A percentile compares a stretch with the other conserved stretches of the same genome.
Evolutionary conservation across 2,888 invertebrate species (phyloP).

Genomic region (Plusia festucae): DNA sequence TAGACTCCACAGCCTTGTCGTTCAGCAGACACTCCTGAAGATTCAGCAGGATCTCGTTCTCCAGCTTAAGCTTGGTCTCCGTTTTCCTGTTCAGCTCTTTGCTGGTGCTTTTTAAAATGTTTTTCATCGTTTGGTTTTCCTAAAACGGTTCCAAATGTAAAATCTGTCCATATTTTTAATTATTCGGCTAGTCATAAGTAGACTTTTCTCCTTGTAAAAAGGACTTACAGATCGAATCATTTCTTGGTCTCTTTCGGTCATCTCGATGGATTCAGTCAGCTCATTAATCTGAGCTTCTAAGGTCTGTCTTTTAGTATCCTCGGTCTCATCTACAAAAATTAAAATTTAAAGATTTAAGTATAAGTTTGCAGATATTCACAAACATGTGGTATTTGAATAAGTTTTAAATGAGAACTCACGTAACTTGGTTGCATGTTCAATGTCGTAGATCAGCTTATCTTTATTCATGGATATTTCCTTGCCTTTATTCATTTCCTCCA

Average conservation of each 20-base stretch:
- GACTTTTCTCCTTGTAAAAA: neutral
- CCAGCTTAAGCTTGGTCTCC: conserved; percentile 89
- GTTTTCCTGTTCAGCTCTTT: conserved; percentile 85
- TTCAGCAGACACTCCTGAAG: conserved; percentile 92
- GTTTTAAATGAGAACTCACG: conserved; percentile 69
- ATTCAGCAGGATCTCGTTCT: conserved; percentile 90
- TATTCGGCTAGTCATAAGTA: neutral
- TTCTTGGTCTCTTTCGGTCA: conserved; percentile 90
- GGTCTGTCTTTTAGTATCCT: conserved; percentile 84
- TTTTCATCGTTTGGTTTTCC: conserved; percentile 85
- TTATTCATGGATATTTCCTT: conserved; percentile 90
- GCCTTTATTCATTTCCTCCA: conserved; percentile 91
- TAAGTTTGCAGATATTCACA: too few species aligned
- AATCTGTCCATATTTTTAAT: neutral
- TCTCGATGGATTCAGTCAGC: conserved; percentile 88
- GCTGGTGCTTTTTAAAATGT: conserved; percentile 74
- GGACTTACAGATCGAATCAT: conserved; percentile 79
- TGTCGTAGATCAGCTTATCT: conserved; percentile 89
- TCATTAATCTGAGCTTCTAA: conserved; percentile 89
- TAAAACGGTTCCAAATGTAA: conserved; percentile 63
- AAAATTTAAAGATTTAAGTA: neutral
- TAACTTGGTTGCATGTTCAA: conserved; percentile 79
- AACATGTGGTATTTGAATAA: too few species aligned
- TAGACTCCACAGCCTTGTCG: conserved; percentile 91
- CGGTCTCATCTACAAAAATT: conserved; percentile 80